Conservation (phyloP, 2,113 vertebrate species). For the Nothoprocta pentlandii region DNA sequence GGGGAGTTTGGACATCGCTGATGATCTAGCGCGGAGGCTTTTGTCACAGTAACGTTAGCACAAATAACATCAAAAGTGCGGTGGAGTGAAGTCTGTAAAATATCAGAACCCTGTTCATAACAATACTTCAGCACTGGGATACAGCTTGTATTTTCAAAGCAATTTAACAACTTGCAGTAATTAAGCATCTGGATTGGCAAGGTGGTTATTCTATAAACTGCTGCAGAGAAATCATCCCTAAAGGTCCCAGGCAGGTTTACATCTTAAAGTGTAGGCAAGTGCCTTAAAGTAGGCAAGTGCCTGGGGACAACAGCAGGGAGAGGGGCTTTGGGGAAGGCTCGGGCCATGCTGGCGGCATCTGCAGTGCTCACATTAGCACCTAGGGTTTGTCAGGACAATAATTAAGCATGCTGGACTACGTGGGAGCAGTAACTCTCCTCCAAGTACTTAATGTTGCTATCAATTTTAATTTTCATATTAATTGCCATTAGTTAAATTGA, state of each 20-base stretch:
- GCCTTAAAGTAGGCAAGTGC: fast-evolving
- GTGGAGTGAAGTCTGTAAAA: neutral
- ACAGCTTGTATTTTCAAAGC: neutral
- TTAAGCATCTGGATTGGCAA: neutral
- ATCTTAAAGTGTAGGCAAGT: neutral
- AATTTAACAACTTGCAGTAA: neutral
- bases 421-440: neutral
- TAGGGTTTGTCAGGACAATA: neutral
- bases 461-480: constrained; percentile 56
- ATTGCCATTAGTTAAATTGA: constrained; percentile 49
- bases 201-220: neutral
- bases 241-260: neutral
- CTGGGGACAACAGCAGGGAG: neutral
- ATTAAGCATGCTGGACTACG: neutral
- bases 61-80: neutral
- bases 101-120: neutral
- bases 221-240: neutral
- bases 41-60: neutral
- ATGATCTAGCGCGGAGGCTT: neutral
- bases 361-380: fast-evolving
- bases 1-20: neutral
- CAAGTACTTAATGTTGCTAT: constrained; percentile 32
- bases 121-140: neutral
- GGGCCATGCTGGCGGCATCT: neutral
- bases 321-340: neutral